Evolutionary conservation across 2,797 vertebrate genomes (phyloP), one percentile per base, ranked within the genome.

Genomic region (Hozukius guyotensis): DNA sequence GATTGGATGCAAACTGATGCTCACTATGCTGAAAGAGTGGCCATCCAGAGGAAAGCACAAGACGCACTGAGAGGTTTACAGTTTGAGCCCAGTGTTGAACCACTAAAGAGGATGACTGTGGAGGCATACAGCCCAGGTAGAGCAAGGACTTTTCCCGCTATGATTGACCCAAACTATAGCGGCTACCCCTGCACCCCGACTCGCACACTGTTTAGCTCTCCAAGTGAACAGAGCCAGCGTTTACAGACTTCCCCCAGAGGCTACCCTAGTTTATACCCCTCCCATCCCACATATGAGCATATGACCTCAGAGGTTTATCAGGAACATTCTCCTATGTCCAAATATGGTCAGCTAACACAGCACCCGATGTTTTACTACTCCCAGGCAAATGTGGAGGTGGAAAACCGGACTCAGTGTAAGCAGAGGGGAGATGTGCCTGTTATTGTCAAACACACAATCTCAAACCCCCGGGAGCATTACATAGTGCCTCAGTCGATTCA

Each of bases 281-380:
- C 94, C 82, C 90, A 90, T 75, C 77, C 92, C 42, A 63, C 91
- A 77, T 95, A 95, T 75, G 94, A 96, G 87, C 92, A 92, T 79
- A 88, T 94, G 91, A 90, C 93, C 87, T 92, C 90, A 89, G 81
- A 95, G 7, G 83, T 86, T 65, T 96, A 94, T 92, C 95, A 78
- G 89, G 96, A 97, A 60, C 84, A 84, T 38, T 86, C 95, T 68
- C 88, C 92, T 0, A 11, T 94, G 4, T 91, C 93, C 56, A 96
- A 94, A 93, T 97, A 96, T 91, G 92, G 95, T 0, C 93, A 95
- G 53, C 77, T 96, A 16, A 86, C 94, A 38, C 96, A 92, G 29
- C 94, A 94, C 38, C 93, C 95, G 18, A 53, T 89, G 52, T 89
- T 95, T 88, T 95, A 97, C 68, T 97, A 93, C 75, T 88, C 94